Conservation (phyloP, 2,113 vertebrate species). For the Charadrius vociferus region DNA sequence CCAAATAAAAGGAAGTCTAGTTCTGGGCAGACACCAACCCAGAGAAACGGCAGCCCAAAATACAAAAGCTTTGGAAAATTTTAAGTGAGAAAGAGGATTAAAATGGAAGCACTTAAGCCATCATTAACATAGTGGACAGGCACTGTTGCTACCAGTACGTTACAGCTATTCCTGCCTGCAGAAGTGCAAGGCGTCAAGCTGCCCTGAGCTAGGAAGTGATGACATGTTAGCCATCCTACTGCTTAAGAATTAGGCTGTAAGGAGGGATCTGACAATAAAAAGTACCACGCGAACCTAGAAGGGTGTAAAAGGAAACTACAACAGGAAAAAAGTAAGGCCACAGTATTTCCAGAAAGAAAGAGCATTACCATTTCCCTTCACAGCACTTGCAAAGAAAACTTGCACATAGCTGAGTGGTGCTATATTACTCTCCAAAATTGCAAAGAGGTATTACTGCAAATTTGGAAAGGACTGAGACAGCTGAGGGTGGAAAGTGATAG, state of each 20-base stretch:
- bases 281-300: neutral
- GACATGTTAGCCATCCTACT: neutral
- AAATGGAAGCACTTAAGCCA: neutral
- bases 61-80: neutral
- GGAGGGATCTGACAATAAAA: neutral
- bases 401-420: neutral
- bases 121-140: neutral
- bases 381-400: slow-evolving; percentile 36
- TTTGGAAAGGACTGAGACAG: neutral
- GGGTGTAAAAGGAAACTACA: neutral
- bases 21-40: neutral
- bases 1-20: neutral
- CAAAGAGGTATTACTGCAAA: neutral
- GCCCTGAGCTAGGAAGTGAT: neutral
- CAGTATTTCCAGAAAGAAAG: neutral
- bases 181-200: neutral
- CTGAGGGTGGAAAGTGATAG: neutral
- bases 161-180: neutral
- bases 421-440: neutral
- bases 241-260: neutral
- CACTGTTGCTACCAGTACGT: neutral
- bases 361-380: neutral
- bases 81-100: neutral
- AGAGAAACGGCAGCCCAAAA: neutral
- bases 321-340: neutral